Evolutionary conservation across 1,140 invertebrate species (phyloP).

Genomic region (Papilio dardanus): DNA sequence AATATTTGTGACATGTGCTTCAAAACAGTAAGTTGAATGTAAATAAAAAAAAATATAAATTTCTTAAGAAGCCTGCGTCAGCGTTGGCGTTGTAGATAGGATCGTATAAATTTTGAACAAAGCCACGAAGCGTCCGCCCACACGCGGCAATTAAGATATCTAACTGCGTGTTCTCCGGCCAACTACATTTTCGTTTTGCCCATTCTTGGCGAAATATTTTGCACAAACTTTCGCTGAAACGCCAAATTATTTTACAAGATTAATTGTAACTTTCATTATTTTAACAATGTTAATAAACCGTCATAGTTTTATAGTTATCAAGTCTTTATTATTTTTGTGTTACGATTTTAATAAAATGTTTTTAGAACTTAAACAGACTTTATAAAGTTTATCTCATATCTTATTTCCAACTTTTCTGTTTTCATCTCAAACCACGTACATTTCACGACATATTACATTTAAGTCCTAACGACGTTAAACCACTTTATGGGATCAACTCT

Average conservation of each 20-base stretch:
- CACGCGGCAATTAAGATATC: slow-evolving; percentile 35
- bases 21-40: slow-evolving; percentile 16
- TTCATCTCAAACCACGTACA: neutral
- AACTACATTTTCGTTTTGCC: slow-evolving; percentile 26
- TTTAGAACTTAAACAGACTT: no score
- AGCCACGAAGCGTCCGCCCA: slow-evolving; percentile 33
- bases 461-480: slow-evolving; percentile 3
- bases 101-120: slow-evolving; percentile 34
- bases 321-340: neutral
- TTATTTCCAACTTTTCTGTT: neutral
- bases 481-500: slow-evolving; percentile 2
- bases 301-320: no score
- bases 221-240: neutral
- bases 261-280: neutral
- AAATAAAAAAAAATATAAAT: slow-evolving; percentile 11
- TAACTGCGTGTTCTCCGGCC: slow-evolving; percentile 30
- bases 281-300: no score
- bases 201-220: slow-evolving; percentile 9
- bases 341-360: neutral
- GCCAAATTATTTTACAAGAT: neutral
- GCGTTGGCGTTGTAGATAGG: slow-evolving; percentile 27
- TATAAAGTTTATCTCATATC: no score
- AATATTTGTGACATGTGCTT: no score
- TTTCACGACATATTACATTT: slow-evolving; percentile 11
- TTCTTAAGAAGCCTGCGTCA: slow-evolving; percentile 16